Base-by-base conservation (phyloP, 2,113 vertebrate genomes). In the Campylomormyrus numenius region DNA sequence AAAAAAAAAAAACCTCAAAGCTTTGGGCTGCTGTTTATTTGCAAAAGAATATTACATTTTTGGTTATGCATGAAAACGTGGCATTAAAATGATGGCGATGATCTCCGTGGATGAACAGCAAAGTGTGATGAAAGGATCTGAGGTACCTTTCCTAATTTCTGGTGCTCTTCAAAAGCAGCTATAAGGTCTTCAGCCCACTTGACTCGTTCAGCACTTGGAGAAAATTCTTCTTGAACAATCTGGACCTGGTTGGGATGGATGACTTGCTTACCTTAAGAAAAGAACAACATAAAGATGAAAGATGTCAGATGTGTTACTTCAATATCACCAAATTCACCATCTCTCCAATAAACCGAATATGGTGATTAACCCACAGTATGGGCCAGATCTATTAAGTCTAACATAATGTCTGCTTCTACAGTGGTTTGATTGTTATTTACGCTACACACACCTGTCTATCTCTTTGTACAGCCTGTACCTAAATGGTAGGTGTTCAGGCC, bases 201-300 rank as follows among this genome's bases (percentile, higher is more conserved):
- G 92, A 98, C 94, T 94, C 96, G 97, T 93, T 97, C 97, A 89
- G 93, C 95, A 94, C 97, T 97, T 0, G 98, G 98, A 91, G 97
- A 97, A 94, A 99, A 99, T 95, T 98, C 97, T 90, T 98, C 97
- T 93, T 99, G 98, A 91, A 99, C 98, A 93, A 96, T 94, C 56
- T 96, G 93, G 91, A 99, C 95, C 95, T 99, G 98, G 93, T 96
- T 97, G 27, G 98, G 98, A 95, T 99, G 98, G 95, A 99, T 99
- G 93, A 99, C 98, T 96, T 99, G 98, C 95, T 99, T 99, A 94
- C 98, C 98, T 98, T 95, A 90, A 91, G 56, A 94, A 95, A 93
- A 93, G 94, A 58, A 80, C 21, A 88, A 52, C 84, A 56, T 84
- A 58, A 89, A 56, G 9, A 4, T 19, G 27, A 5, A 87, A 88